Evolutionary conservation across 2,113 vertebrate genomes (phyloP).

Genomic region (Mesocricetus auratus): DNA sequence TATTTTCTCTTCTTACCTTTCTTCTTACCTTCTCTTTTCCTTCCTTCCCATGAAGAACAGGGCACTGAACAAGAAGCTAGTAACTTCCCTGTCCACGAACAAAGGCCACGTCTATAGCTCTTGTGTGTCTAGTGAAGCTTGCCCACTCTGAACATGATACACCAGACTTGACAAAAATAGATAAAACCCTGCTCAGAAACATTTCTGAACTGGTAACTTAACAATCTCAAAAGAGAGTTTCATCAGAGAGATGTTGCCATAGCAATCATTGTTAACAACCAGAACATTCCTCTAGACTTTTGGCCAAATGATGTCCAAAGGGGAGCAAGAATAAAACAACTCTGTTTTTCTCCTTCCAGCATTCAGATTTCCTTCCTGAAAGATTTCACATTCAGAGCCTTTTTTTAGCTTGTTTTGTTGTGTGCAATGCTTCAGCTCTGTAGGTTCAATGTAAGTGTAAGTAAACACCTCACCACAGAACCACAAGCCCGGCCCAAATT

Average conservation of each 20-base stretch:
- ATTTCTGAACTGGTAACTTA: neutral
- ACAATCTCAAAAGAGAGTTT: conserved; percentile 10
- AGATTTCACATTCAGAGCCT: neutral
- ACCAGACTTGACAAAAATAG: neutral
- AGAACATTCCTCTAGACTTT: neutral
- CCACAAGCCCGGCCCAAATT: neutral
- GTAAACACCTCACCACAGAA: neutral
- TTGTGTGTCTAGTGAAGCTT: neutral
- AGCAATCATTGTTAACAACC: neutral
- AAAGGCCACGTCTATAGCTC: neutral
- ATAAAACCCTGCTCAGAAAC: conserved; percentile 33
- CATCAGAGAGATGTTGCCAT: neutral
- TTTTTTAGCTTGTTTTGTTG: neutral
- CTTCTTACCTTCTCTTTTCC: too few species aligned
- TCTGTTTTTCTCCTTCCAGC: neutral
- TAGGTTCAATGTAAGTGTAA: neutral
- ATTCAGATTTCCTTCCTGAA: neutral
- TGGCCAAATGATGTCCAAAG: neutral
- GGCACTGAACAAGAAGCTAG: neutral
- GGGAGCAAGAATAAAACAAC: neutral
- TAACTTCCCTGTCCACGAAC: neutral
- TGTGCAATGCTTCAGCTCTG: too few species aligned
- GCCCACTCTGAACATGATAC: neutral
- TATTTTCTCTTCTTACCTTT: neutral
- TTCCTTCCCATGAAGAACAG: conserved; percentile 1